These are phyloP conservation scores for Eremophila alpestris DNA, from an alignment of 2,797 vertebrate species.

Conservation along the genomic window DNA sequence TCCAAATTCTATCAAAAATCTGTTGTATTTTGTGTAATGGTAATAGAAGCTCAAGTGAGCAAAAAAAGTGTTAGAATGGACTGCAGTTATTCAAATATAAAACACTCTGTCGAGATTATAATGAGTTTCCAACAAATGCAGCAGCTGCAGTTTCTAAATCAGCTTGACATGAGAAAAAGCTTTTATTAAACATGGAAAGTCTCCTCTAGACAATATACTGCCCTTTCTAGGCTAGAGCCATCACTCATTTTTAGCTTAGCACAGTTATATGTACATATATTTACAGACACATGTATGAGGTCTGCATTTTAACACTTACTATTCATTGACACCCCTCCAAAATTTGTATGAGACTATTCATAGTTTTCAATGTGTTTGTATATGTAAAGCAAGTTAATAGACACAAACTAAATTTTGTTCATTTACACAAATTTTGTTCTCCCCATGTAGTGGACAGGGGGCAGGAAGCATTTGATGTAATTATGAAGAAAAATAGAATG, in stretches of 20 bases:
- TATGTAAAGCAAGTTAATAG: not conserved
- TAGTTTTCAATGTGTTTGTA: not conserved
- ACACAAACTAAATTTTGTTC: not conserved
- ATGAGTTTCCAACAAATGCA: not conserved
- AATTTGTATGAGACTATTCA: not conserved
- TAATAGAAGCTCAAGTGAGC: not conserved
- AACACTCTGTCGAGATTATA: not conserved
- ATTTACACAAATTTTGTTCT: not conserved
- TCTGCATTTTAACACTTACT: not conserved
- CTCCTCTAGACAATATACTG: not conserved
- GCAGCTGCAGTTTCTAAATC: constrained; percentile 13
- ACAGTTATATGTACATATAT: not conserved
- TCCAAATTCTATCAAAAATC: not conserved
- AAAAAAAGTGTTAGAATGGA: not conserved
- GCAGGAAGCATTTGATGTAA: not conserved
- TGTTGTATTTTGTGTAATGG: not conserved
- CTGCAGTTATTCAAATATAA: not conserved
- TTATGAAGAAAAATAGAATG: not conserved
- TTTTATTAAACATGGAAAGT: not conserved
- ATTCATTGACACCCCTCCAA: not conserved
- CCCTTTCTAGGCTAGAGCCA: not conserved
- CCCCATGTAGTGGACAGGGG: accelerated
- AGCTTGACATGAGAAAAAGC: not conserved
- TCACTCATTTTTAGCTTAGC: not conserved
- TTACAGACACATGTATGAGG: accelerated